Base-by-base conservation (phyloP, 2,888 invertebrate genomes). In the Lymantria monacha region DNA sequence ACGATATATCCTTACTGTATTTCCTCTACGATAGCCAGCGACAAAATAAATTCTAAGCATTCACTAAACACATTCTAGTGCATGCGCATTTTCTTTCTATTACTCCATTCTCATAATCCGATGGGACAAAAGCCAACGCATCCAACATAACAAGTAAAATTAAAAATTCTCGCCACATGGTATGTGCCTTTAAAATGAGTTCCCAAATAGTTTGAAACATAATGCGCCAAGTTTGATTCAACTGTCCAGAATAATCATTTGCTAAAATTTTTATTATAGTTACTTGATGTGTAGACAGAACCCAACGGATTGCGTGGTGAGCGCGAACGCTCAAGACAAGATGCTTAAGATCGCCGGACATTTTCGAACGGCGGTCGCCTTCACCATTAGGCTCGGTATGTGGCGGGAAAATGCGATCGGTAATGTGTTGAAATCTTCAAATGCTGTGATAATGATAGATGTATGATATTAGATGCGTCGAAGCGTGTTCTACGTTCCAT, bases 351-450 rank as follows among this genome's bases (percentile, higher is more conserved):
- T 61, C 53, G 44, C 48, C 38, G 61, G 66, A 61, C 73, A 69
- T 78, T 73, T 76, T 75, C 74, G 61, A 72, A 67, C 71, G 70
- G 72, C 54, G 66, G 73, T 69, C 70, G 56, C 62, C 65, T 58
- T 59, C 71, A 56, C 67, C 72, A 79, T 79, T 79, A 79, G 69
- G 46, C 44, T 58, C 58, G 74, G 81, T 70, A 79, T 79, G 79
- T 66, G 79, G 71, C 79, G 74, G 74, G 74, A 74, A n/a, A 75
- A 74, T 69, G 69, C 64, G 65, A 66, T 65, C 71, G 66, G 68
- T 70, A 76, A 80, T 78, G 75, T 70, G 73, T 75, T 72, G 71
- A 75, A 70, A 76, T 66, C 70, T 66, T 67, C 64, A 69, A 70
- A 72, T 67, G 65, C 70, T 57, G 63, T 70, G 70, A 72, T 71